Base-by-base conservation (phyloP, 2,113 vertebrate genomes). In the Vulpes vulpes region DNA sequence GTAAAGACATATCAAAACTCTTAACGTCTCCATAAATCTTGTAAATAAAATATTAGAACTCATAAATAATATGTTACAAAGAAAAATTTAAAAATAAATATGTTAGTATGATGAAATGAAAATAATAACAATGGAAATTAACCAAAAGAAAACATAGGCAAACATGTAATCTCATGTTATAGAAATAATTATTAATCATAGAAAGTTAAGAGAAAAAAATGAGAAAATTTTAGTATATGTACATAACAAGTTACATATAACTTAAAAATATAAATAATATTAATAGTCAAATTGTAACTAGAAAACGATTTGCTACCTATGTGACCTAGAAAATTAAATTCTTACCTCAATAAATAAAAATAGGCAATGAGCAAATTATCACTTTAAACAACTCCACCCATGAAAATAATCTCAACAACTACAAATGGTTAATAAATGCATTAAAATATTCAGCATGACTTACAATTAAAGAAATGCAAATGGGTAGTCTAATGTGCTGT, bases 391-490 rank as follows among this genome's bases (percentile, higher is more conserved):
- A 90, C 25, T 90, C n/a, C 5, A 86, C 17, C 17, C n/a, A 16
- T 65, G 59, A 6, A 76, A 93, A 23, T 14, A 89, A 94, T 20
- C 30, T 64, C 12, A 51, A n/a, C 89, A 49, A 12, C 43, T 57
- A 74, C 2, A 93, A 43, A 88, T 5, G 3, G 30, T 95, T 96
- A 85, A 89, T 85, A 30, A 69, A 23, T 60, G 43, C 14, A 86
- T 53, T 86, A 83, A 95, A 89, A 81, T 89, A 60, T 27, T 95
- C 62, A 83, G 43, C 12, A 30, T 79, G 19, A 85, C 78, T 94
- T 91, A 76, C 65, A 86, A 89, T 97, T 95, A 92, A 94, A 93
- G 27, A 83, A 83, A 97, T 94, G 67, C 27, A 92, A 95, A 96
- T 92, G 12, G 4, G 30, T 67, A 91, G 19, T 91, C n/a, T 84